These are phyloP conservation scores for Bos indicus DNA, from an alignment of 2,113 vertebrate genomes.

Conservation along the genomic window DNA sequence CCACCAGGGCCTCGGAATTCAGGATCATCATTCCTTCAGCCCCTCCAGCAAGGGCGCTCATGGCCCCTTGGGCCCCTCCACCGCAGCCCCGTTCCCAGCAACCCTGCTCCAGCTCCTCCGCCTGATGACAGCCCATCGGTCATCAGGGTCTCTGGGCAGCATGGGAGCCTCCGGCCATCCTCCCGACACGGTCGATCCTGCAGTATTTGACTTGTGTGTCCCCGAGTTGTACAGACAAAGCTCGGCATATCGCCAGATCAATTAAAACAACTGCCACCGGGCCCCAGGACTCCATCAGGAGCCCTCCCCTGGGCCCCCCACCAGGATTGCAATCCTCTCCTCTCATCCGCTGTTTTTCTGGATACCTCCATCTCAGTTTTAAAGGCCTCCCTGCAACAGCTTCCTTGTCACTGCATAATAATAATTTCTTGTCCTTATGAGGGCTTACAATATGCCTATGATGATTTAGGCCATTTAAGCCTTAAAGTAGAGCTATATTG, in stretches of 20 bases:
- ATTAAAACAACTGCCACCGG: slow-evolving; percentile 67
- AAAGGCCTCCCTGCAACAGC: neutral
- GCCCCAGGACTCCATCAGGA: slow-evolving; percentile 48
- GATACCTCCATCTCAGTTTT: neutral
- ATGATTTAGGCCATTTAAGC: neutral
- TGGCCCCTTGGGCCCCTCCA: neutral
- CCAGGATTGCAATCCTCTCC: neutral
- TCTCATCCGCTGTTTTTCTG: neutral
- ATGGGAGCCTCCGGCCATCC: slow-evolving; percentile 44
- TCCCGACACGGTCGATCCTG: slow-evolving; percentile 42
- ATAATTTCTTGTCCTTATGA: neutral
- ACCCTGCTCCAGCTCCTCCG: neutral
- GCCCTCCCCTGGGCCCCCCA: neutral
- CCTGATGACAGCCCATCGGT: slow-evolving; percentile 66
- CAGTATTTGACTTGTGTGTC: slow-evolving; percentile 67
- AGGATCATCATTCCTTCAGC: neutral
- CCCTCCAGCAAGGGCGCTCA: slow-evolving; percentile 50
- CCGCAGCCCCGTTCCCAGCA: neutral
- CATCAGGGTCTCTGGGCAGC: slow-evolving; percentile 58
- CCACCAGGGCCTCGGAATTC: neutral
- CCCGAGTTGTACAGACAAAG: slow-evolving; percentile 61
- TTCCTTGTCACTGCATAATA: neutral
- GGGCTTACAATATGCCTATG: neutral
- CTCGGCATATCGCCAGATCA: slow-evolving; percentile 55
- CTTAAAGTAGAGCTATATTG: neutral